A percentile compares a stretch with the other conserved stretches of the same genome.
Evolutionary conservation across 2,113 vertebrate genomes (phyloP).

Genomic region (Bufo bufo): DNA sequence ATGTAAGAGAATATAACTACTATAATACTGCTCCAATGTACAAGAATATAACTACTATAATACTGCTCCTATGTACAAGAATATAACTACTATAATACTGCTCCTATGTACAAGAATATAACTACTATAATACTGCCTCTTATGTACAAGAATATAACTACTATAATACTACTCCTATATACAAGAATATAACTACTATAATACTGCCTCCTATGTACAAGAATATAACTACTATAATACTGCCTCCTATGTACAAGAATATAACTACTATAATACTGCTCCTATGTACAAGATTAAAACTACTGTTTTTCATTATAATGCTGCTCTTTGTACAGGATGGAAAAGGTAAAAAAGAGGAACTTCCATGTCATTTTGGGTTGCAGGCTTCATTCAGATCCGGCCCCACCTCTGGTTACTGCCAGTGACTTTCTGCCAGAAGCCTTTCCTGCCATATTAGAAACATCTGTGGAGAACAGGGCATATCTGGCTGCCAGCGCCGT

Average conservation of each 20-base stretch:
- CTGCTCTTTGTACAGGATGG: slow-evolving; percentile 9
- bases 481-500: slow-evolving; percentile 48
- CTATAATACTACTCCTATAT: not conserved
- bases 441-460: slow-evolving; percentile 57
- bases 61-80: not conserved
- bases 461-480: slow-evolving; percentile 31
- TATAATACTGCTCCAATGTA: not conserved
- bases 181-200: slow-evolving; percentile 8
- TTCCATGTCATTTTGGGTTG: slow-evolving; percentile 28
- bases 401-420: slow-evolving; percentile 51
- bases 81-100: slow-evolving; percentile 2
- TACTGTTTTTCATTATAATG: not conserved
- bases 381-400: slow-evolving; percentile 45
- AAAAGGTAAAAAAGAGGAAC: slow-evolving; percentile 25
- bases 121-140: not conserved
- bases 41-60: slow-evolving; percentile 8
- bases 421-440: slow-evolving; percentile 49
- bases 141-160: not conserved
- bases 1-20: not conserved
- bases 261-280: not conserved
- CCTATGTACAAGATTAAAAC: too few species aligned
- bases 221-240: too few species aligned
- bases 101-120: not conserved
- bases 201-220: not conserved
- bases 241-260: too few species aligned